Evolutionary conservation across 2,113 vertebrate species (phyloP), one percentile per base, ranked within the genome.

Genomic region (Psettodes erumei): DNA sequence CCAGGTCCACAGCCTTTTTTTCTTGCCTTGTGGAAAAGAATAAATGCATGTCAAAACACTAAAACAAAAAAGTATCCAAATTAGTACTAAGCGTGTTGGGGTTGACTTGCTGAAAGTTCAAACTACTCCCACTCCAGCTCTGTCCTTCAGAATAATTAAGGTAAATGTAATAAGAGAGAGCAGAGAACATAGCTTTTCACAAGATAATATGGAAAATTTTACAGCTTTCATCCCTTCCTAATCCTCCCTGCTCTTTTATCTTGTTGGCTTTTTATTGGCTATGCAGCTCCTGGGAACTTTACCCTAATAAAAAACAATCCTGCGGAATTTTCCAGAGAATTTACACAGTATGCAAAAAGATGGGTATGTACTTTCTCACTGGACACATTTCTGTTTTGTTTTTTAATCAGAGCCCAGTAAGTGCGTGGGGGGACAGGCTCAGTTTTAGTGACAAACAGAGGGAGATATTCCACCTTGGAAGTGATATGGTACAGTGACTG

Each of bases 191-290:
- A 81, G 91, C 86, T 92, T 89, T 93, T 94, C 88, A 92, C 88
- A 89, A 93, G 93, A 94, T 94, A 93, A 94, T 94, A 94, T 93
- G 93, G 93, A 94, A 94, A 79, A 91, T 90, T 92, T 93, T 94
- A 93, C 90, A 91, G 92, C 92, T 94, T 93, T 91, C 88, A 92
- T 93, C 92, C 92, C 85, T 84, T 91, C 87, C 91, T 94, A 92
- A 93, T 94, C 90, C 91, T 91, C 80, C 84, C 78, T 91, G 86
- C 85, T 89, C 91, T 95, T 95, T 95, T 93, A 94, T 94, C 93
- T 94, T 84, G 85, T 93, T 93, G 88, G 88, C 76, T 90, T 94
- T 94, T 95, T 95, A 94, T 93, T 93, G 93, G 92, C 91, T 87
- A 83, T 83, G 85, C 82, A 88, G 91, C 92, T 93, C 90, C 92